Conservation (phyloP, 2,113 vertebrate genomes). For the Lepisosteus oculatus region DNA sequence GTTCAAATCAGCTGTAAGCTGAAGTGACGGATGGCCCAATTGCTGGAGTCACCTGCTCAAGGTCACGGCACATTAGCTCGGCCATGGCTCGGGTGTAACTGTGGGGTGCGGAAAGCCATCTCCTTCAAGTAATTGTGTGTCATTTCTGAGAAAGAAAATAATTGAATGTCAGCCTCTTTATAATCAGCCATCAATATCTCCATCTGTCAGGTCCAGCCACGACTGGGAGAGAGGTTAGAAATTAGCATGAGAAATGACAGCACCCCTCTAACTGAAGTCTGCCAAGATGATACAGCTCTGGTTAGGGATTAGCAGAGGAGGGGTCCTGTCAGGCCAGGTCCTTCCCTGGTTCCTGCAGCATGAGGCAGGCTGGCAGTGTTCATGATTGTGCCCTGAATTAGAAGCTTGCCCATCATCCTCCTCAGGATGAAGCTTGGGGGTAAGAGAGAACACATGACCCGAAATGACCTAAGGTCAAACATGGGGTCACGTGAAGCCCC, state of each 20-base stretch:
- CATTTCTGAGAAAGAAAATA: slow-evolving; percentile 21
- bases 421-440: too few species aligned
- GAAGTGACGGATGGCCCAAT: slow-evolving; percentile 7
- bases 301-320: neutral
- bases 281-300: neutral
- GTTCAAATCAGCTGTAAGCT: slow-evolving; percentile 14
- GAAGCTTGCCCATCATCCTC: too few species aligned
- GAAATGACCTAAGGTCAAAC: too few species aligned
- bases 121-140: slow-evolving; percentile 15
- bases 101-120: neutral
- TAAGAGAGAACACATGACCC: too few species aligned
- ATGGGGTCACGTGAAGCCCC: too few species aligned
- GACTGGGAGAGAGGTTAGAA: neutral
- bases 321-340: too few species aligned
- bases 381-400: too few species aligned
- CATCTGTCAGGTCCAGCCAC: neutral
- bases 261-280: neutral
- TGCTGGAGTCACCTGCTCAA: neutral
- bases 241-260: slow-evolving; percentile 17
- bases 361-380: too few species aligned
- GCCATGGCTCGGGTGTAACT: neutral
- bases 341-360: too few species aligned
- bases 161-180: slow-evolving; percentile 24
- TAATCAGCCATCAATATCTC: slow-evolving; percentile 23
- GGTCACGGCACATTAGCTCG: neutral